Conservation (phyloP, 2,113 vertebrate species). For the Stigmatopora nigra region DNA sequence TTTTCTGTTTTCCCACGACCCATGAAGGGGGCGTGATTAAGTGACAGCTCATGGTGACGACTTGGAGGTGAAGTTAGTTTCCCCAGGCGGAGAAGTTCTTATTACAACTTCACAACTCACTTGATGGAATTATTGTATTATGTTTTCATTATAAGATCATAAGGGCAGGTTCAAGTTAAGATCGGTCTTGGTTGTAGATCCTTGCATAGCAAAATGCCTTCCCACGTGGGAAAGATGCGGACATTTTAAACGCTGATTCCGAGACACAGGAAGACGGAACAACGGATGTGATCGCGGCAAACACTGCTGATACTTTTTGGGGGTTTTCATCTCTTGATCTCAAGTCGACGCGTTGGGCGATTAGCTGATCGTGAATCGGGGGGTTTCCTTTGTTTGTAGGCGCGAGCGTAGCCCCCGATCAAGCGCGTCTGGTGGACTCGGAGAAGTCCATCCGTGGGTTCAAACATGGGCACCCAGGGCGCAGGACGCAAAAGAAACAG, state of each 20-base stretch:
- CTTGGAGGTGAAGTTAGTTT: conserved; percentile 24
- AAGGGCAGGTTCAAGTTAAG: background rate
- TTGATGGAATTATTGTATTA: background rate
- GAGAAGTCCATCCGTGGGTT: background rate
- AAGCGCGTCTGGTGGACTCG: background rate
- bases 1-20: background rate
- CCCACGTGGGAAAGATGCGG: background rate
- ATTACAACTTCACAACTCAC: background rate
- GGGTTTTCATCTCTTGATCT: background rate
- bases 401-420: background rate
- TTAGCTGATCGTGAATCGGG: background rate
- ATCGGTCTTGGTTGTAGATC: background rate
- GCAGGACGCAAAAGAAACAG: conserved; percentile 81
- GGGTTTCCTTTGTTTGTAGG: background rate
- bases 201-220: background rate
- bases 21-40: conserved; percentile 27
- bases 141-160: background rate
- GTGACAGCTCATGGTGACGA: background rate
- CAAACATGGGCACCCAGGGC: conserved; percentile 82
- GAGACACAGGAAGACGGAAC: conserved; percentile 1
- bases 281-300: background rate
- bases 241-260: background rate
- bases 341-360: background rate
- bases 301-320: background rate
- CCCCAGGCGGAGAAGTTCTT: background rate